These are phyloP conservation scores for Bos indicus DNA, from an alignment of 2,113 vertebrate genomes.

Conservation along the genomic window DNA sequence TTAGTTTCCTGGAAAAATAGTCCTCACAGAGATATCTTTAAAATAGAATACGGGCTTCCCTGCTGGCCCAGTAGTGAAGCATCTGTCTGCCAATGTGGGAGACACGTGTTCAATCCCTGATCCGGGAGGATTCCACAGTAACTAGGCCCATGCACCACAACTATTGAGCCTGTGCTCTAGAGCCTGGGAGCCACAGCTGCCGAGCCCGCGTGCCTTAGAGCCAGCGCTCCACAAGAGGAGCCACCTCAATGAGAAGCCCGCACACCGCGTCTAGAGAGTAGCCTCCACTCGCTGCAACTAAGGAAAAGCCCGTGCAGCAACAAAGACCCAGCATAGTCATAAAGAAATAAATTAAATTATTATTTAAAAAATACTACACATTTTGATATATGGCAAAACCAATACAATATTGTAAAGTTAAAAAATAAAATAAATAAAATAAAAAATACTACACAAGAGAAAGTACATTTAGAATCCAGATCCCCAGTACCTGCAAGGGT, in stretches of 20 bases:
- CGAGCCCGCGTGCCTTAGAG: accelerated
- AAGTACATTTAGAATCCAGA: not conserved
- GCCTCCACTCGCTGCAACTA: not conserved
- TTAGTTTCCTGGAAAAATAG: not conserved
- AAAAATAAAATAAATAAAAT: too few relatives aligned
- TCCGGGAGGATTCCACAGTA: not conserved
- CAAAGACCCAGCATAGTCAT: not conserved
- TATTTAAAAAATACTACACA: not conserved
- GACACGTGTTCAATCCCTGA: not conserved
- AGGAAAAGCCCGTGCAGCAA: not conserved
- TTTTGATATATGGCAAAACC: too few relatives aligned
- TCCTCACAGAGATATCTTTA: not conserved
- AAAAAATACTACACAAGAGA: not conserved
- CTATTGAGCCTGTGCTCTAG: accelerated
- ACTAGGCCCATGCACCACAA: accelerated
- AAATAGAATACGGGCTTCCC: not conserved
- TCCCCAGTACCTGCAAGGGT: not conserved
- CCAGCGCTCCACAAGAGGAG: not conserved
- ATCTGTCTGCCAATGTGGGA: not conserved
- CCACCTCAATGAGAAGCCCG: not conserved
- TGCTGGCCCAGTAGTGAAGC: not conserved
- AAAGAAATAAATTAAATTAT: not conserved
- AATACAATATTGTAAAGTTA: too few relatives aligned
- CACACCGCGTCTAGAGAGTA: not conserved
- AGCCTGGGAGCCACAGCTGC: not conserved